Percentiles rank a stretch among this genome's conserved stretches.
phyloP scores from a whole-genome alignment of 2,888 invertebrate species.

The Dryadula phaetusa region DNA sequence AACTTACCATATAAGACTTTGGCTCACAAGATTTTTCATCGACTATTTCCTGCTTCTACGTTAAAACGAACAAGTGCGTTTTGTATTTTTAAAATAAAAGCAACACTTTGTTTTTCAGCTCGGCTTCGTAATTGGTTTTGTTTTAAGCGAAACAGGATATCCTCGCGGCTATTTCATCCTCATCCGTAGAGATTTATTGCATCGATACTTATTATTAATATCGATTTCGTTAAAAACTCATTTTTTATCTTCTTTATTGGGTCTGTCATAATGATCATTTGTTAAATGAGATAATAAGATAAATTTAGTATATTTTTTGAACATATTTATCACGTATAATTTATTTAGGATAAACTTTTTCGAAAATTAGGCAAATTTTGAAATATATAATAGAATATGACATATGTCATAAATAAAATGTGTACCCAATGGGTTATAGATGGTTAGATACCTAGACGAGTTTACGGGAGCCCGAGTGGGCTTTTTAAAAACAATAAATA shows the following conservation, averaged over 20 bases:
- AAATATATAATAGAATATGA: too few relatives aligned
- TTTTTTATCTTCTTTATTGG: background rate
- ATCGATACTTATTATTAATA: slow-evolving; percentile 20
- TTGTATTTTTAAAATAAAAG: slow-evolving; percentile 39
- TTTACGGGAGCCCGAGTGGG: too few relatives aligned
- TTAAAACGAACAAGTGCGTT: slow-evolving; percentile 29
- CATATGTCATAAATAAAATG: too few relatives aligned
- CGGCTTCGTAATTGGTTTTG: slow-evolving; percentile 47
- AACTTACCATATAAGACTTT: background rate
- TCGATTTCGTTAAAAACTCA: background rate
- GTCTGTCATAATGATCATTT: too few relatives aligned
- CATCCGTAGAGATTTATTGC: slow-evolving; percentile 28
- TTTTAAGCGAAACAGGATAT: slow-evolving; percentile 48
- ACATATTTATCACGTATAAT: too few relatives aligned
- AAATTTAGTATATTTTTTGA: too few relatives aligned
- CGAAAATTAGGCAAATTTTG: too few relatives aligned
- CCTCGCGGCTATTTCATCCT: slow-evolving; percentile 44
- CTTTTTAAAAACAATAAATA: too few relatives aligned
- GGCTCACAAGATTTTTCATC: background rate
- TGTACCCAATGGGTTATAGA: too few relatives aligned
- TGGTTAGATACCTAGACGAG: too few relatives aligned
- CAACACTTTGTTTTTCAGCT: slow-evolving; percentile 33
- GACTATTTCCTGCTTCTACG: background rate
- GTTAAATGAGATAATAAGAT: too few relatives aligned
- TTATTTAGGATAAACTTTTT: too few relatives aligned